Base-by-base conservation (phyloP, 2,113 vertebrate species). In the Tupaia chinensis region DNA sequence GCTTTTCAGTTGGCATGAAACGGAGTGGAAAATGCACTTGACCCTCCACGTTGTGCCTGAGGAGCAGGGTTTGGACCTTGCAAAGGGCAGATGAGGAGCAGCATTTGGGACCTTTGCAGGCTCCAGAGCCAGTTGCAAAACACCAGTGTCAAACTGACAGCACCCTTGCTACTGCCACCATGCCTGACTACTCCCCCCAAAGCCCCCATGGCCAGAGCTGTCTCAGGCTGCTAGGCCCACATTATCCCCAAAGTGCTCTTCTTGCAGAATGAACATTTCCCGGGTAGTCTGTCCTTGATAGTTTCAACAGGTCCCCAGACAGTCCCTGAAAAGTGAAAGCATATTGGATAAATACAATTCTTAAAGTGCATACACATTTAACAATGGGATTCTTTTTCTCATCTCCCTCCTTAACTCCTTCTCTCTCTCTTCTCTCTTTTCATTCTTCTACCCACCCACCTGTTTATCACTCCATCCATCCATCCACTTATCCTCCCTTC, bases 21-120 rank as follows among this genome's bases (percentile, higher is more conserved):
- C 29, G 1, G 66, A 80, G 17, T 92, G 66, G 94, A 77, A 97
- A 96, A 92, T 70, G 61, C 27, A 66, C 73, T 92, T 60, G 44
- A 69, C 96, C 25, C 29, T 81, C 69, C 61, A 23, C n/a, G 61
- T 53, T 27, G 63, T 74, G 23, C 65, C 94, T 72, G 68, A 54
- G 32, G 29, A 89, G 1, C 58, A 79, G 13, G 66, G 82, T 91
- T 90, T 95, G 70, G 63, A 73, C 74, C 87, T 84, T 69, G 86
- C 44, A 63, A 84, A 90, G 19, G 32, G 27, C 80, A 95, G 70
- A 65, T 58, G 83, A 85, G 25, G 68, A 91, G 5, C 9, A 70
- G 82, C 58, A 23, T 60, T 29, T 44, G 76, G 92, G 3, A 85
- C 0, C 2, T 60, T 72, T 3, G 19, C 13, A 53, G 63, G 23